Conservation (phyloP, 2,888 invertebrate species). For the Melanchra persicariae region DNA sequence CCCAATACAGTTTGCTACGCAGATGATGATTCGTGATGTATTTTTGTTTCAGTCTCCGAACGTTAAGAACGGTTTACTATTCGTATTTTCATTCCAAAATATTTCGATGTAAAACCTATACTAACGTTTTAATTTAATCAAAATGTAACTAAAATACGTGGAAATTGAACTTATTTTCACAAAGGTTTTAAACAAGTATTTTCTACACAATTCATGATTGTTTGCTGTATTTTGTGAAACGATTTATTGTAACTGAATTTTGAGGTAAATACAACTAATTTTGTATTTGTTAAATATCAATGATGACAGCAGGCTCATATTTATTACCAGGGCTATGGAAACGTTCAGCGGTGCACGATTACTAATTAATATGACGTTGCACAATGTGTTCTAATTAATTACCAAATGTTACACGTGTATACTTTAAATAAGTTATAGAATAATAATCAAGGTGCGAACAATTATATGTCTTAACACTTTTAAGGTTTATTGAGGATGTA, state of each 20-base stretch:
- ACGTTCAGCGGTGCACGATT: conserved; percentile 64
- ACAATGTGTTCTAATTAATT: conserved; percentile 49
- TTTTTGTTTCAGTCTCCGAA: neutral
- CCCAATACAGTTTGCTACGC: too few species aligned
- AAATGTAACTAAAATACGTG: neutral
- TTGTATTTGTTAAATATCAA: conserved; percentile 33
- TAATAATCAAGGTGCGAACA: conserved; percentile 56
- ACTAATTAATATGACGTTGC: conserved; percentile 62
- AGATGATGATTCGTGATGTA: too few species aligned
- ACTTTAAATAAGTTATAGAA: conserved; percentile 35
- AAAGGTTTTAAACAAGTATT: neutral
- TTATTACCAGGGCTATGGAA: conserved; percentile 45
- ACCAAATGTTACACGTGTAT: conserved; percentile 16
- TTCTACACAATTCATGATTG: neutral
- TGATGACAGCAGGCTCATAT: conserved; percentile 58
- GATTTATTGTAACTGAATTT: conserved; percentile 7
- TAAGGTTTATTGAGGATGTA: conserved; percentile 87
- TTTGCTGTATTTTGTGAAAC: neutral
- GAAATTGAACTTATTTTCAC: neutral
- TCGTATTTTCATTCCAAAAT: neutral
- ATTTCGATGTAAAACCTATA: neutral
- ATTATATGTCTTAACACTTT: conserved; percentile 78
- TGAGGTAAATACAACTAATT: neutral
- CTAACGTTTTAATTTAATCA: neutral
- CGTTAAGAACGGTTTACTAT: neutral